A percentile compares a stretch with the other conserved stretches of the same genome.
These are phyloP conservation scores for Macrophya annulata DNA, from an alignment of 2,888 invertebrate species.

Conservation along the genomic window DNA sequence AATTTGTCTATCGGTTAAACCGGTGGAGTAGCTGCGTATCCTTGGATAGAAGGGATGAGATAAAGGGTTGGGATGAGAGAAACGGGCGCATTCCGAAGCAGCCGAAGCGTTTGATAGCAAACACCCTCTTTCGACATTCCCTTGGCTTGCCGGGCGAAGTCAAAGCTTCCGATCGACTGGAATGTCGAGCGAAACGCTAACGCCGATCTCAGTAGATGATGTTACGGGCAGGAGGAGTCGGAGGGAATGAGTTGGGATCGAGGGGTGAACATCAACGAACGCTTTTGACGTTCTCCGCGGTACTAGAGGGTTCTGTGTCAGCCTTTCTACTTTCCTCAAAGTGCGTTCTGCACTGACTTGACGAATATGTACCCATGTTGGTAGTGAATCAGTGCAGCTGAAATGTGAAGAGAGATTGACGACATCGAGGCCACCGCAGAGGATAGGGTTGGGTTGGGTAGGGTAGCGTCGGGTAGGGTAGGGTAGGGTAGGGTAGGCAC, in stretches of 20 bases:
- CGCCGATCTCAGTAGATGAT: conserved; percentile 45
- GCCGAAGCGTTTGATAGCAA: conserved; percentile 74
- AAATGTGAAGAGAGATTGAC: conserved; percentile 51
- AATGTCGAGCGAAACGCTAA: conserved; percentile 65
- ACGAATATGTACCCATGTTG: neutral
- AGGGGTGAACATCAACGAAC: conserved; percentile 51
- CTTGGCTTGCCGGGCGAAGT: conserved; percentile 62
- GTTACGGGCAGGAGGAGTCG: neutral
- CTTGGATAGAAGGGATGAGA: conserved; percentile 59
- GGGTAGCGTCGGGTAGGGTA: neutral
- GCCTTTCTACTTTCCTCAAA: conserved; percentile 44
- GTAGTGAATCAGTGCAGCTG: conserved; percentile 39
- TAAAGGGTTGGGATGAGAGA: conserved; percentile 58
- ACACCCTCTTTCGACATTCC: conserved; percentile 69
- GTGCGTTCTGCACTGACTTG: conserved; percentile 32
- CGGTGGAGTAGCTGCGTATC: conserved; percentile 60
- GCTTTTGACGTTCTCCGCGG: conserved; percentile 51
- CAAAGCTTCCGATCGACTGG: conserved; percentile 70
- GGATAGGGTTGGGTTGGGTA: neutral
- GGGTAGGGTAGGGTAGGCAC: neutral
- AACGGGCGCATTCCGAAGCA: conserved; percentile 69
- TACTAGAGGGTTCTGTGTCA: conserved; percentile 39
- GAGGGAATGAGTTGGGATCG: conserved; percentile 13
- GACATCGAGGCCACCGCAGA: conserved; percentile 13
- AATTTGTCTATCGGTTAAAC: conserved; percentile 71